Evolutionary conservation across 2,113 vertebrate species (phyloP), one percentile per base, ranked within the genome.

Genomic region (Petromus typicus): DNA sequence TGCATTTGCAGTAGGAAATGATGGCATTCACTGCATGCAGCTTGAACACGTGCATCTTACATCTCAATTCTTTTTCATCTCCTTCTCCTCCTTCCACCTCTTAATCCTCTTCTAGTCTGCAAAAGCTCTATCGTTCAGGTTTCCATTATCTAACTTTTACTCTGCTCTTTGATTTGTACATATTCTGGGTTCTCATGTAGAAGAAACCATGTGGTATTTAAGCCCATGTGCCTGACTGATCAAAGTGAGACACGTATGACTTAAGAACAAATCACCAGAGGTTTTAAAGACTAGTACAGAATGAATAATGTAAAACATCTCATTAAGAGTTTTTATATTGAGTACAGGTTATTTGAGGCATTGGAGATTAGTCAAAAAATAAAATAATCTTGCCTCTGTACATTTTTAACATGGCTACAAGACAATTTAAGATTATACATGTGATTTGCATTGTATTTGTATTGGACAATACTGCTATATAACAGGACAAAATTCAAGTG

Each of bases 401-500:
- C n/a, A 23, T 63, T 91, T 90, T 69, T 30, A 80, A 75, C 56
- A 25, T 17, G 18, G 11, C 22, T 78, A n/a, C 0, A 8, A 76
- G 67, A 89, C 69, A 82, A 84, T 48, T 69, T 75, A 48, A 95
- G 83, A 92, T 32, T 16, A 54, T 20, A 37, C 3, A 30, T 45
- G 20, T 43, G 27, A 40, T 61, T 86, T 76, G 40, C 13, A 34
- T 37, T 22, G 25, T 32, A 59, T 90, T 67, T 90, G 43, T 66
- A 80, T 43, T 23, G 34, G 40, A 89, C 25, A 64, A 9, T 14
- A 71, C 12, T 40, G 30, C 6, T 79, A 17, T 43, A 67, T n/a
- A 85, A 66, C 95, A 67, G 93, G 37, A 76, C 4, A 71, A 54
- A 94, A 91, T 69, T 94, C 71, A 67, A 79, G 22, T 18, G 25